Base-by-base conservation (phyloP, 2,797 vertebrate species). In the Oreortyx pictus region DNA sequence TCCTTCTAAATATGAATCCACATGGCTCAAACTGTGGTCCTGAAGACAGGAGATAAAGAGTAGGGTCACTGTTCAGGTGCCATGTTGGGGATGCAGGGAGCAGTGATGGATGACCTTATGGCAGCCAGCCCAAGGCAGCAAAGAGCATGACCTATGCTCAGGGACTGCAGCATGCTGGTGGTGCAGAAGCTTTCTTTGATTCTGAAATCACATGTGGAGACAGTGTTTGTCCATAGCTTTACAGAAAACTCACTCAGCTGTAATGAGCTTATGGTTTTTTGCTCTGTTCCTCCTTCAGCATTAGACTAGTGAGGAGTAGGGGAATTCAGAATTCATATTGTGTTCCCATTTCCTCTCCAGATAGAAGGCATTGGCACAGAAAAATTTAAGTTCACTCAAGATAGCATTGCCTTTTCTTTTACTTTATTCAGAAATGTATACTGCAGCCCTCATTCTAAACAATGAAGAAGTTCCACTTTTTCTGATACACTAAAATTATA, bases 151-250 rank as follows among this genome's bases (percentile, higher is more conserved):
- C 15, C 56, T 76, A 9, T 6, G 6, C 20, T 79, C 33, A n/a
- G 20, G 27, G 17, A 9, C 41, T 7, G 4, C 16, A 4, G 1
- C 1, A 0, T 71, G 27, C 1, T 2, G 7, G 37, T 4, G 2
- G 23, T 14, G 29, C 29, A 60, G 37, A n/a, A 81, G 7, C n/a
- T 90, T 88, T 22, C 16, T 74, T 61, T 71, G 17, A 2, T 62
- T 14, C 9, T 65, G 49, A 56, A 75, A 57, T 37, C 39, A 2
- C 11, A 16, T 25, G 25, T 62, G 16, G 11, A 61, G 41, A 3
- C 44, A 62, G 22, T 50, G 24, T 12, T 65, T 61, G 6, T 49
- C 56, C 62, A 23, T 23, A 65, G 9, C 41, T 65, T n/a, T 44
- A 44, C 14, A 24, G 14, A n/a, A 43, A 22, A n/a, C 41, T 44